Evolutionary conservation across 92 coral and sea anemone genomes (phyloP).

Genomic region (Paramuricea clavata): DNA sequence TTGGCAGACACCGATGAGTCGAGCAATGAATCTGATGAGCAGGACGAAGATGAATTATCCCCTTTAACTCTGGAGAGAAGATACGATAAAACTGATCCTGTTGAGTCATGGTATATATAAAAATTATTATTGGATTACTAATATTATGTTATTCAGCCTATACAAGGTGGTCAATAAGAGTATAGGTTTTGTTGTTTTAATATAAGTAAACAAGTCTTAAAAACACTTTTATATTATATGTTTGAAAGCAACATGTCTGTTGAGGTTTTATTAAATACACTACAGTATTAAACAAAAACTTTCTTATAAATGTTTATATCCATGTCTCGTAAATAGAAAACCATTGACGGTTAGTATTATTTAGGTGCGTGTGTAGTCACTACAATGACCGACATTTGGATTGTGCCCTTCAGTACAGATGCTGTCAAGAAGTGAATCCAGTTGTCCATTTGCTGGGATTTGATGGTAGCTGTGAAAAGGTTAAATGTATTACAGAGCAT

Average conservation of each 20-base stretch:
- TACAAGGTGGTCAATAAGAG: not conserved
- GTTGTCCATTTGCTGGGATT: conserved; percentile 27
- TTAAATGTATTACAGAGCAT: conserved; percentile 53
- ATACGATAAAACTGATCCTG: conserved; percentile 40
- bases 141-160: conserved; percentile 25
- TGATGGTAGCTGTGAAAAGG: conserved; percentile 28
- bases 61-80: conserved; percentile 41
- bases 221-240: conserved; percentile 14
- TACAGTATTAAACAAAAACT: conserved; percentile 17
- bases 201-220: no score
- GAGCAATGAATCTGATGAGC: conserved; percentile 4
- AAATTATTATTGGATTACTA: not conserved
- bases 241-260: no score
- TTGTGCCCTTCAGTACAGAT: conserved; percentile 45
- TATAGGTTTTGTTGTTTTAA: not conserved
- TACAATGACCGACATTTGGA: conserved; percentile 12
- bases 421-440: conserved; percentile 46
- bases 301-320: not conserved
- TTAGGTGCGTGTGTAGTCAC: conserved; percentile 31
- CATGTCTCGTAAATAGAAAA: no score
- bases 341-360: no score
- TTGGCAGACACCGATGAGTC: conserved; percentile 47
- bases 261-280: no score
- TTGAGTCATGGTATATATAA: conserved; percentile 40
- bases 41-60: conserved; percentile 49